These are phyloP conservation scores for Pseudochirops cupreus DNA, from an alignment of 2,797 vertebrate species.

Conservation along the genomic window DNA sequence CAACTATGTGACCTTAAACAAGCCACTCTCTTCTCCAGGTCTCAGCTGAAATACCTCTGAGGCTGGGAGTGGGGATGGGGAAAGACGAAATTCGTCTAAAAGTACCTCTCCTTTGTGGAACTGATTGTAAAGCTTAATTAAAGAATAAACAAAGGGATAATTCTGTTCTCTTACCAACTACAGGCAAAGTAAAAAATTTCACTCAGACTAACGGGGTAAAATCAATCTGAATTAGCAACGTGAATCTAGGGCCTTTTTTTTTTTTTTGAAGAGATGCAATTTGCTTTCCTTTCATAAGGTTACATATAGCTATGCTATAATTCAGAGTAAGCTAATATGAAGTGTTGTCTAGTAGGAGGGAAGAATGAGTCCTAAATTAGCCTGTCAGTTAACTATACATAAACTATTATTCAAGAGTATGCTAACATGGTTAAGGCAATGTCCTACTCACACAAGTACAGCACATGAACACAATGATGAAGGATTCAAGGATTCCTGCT, in stretches of 20 bases:
- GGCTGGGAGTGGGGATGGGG: too few species aligned
- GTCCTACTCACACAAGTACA: conserved; percentile 93
- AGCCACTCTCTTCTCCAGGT: background rate
- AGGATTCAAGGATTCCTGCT: conserved; percentile 94
- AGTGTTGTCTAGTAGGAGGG: background rate
- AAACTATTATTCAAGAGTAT: background rate
- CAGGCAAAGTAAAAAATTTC: background rate
- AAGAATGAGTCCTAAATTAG: background rate
- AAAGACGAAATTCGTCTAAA: background rate
- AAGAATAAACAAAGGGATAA: background rate
- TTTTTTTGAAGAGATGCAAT: background rate
- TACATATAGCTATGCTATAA: background rate
- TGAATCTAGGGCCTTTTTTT: background rate
- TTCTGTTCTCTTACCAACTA: background rate
- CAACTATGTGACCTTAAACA: background rate
- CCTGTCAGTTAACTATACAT: background rate
- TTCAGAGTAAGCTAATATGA: background rate
- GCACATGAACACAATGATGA: conserved; percentile 94
- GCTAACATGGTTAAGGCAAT: background rate
- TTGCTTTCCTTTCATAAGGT: background rate
- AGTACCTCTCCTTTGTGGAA: background rate
- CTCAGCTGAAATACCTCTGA: background rate
- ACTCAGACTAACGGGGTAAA: background rate
- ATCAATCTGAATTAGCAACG: background rate
- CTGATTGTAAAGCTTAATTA: background rate